These are phyloP conservation scores for Patella depressa DNA, from an alignment of 2,888 invertebrate genomes.

Conservation along the genomic window DNA sequence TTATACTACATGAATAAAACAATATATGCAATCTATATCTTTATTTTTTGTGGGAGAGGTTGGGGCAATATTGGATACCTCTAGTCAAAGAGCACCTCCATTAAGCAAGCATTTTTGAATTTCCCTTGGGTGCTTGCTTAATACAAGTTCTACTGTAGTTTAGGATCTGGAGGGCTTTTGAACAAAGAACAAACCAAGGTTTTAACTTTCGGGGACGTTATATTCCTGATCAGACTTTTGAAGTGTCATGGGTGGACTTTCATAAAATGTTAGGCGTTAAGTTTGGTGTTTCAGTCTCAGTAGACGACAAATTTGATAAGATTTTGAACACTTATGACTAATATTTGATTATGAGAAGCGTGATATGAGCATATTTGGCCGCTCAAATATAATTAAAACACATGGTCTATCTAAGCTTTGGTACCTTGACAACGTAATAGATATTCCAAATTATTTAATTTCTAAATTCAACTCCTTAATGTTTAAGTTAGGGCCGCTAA, in stretches of 20 bases:
- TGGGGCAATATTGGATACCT: too few relatives aligned
- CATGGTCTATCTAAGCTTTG: background rate
- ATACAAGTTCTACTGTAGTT: too few relatives aligned
- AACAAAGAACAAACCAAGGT: background rate
- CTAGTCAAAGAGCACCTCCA: too few relatives aligned
- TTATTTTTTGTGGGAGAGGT: too few relatives aligned
- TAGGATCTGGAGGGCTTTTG: background rate
- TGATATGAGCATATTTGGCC: background rate
- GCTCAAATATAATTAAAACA: background rate
- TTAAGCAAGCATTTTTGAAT: too few relatives aligned
- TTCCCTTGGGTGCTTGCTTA: too few relatives aligned
- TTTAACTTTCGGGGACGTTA: background rate
- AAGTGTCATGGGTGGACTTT: background rate
- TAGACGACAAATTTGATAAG: background rate
- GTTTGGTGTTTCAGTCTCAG: background rate
- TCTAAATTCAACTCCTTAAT: background rate
- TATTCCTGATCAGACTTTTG: background rate
- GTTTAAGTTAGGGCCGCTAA: background rate
- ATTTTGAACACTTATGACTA: background rate
- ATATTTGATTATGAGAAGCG: background rate
- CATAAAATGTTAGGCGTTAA: background rate
- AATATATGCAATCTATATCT: too few relatives aligned
- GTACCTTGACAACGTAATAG: background rate
- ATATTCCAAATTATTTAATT: background rate
- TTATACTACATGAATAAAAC: too few relatives aligned